Evolutionary conservation across 2,797 vertebrate genomes (phyloP), one percentile per base, ranked within the genome.

Genomic region (Scolopax bukidnonensis): DNA sequence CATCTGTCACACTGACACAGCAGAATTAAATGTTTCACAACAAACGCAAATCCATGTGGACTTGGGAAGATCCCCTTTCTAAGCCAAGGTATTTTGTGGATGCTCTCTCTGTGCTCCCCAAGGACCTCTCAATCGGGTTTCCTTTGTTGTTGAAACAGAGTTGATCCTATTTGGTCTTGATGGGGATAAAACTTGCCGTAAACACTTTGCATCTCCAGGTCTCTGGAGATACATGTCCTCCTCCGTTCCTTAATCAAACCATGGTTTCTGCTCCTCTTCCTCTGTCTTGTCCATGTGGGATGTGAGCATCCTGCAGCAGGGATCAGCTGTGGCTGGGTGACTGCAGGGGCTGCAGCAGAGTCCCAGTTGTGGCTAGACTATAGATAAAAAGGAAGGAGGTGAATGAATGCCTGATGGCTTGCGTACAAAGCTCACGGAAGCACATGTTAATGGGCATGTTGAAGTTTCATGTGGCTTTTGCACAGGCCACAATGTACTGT

Each of bases 1-100:
- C 87, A 75, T 89, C 71, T 96, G 65, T 87, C 82, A 92, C 75
- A 53, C 28, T 74, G 87, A 87, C 89, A 60, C 25, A 85, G 57
- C 79, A 68, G 51, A 93, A 92, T 23, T 76, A 67, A 63, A 60
- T 89, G 75, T 91, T 95, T 89, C 68, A 36, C 83, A 53, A 78
- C 82, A 85, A 91, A 93, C 92, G 75, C n/a, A 83, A 80, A 91
- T 68, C 64, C 32, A 0, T 77, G 47, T 59, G 80, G 70, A 85
- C n/a, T 87, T 63, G 48, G 69, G 79, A 93, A 85, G 67, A 85
- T 80, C 56, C 27, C n/a, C 12, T 67, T 87, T 77, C 71, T 60
- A 92, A 83, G 56, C 68, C 7, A 50, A 51, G 60, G 40, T 4
- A 30, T 85, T 84, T 82, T 89, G 25, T 89, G 15, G 10, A 1